Conservation (phyloP, 2,888 invertebrate genomes). For the Octodonta nipae region DNA sequence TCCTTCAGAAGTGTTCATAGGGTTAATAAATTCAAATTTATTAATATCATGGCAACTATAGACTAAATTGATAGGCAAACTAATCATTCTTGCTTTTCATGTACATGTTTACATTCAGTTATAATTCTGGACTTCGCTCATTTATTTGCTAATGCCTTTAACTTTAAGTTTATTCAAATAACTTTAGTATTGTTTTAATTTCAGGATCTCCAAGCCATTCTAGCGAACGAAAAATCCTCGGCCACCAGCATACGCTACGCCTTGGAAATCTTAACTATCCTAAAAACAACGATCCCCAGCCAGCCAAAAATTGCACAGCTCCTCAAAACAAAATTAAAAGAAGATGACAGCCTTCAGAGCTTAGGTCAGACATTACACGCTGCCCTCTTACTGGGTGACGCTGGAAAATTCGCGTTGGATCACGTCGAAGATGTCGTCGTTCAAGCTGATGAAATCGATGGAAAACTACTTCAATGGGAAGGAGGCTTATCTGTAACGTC, state of each 20-base stretch:
- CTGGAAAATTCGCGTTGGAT: conserved; percentile 52
- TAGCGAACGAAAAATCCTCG: conserved; percentile 54
- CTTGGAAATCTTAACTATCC: conserved; percentile 50
- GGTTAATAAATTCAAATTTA: too few species aligned
- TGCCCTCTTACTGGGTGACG: conserved; percentile 56
- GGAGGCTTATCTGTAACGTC: conserved; percentile 73
- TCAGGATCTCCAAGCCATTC: conserved; percentile 13
- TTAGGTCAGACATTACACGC: conserved; percentile 74
- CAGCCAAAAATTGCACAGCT: conserved; percentile 57
- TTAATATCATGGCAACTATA: too few species aligned
- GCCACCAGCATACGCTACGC: conserved; percentile 64
- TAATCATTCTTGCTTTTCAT: too few species aligned
- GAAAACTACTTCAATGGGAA: conserved; percentile 79
- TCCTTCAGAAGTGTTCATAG: too few species aligned
- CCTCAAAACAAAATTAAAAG: conserved; percentile 63
- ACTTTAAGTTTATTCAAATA: not conserved
- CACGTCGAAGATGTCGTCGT: conserved; percentile 84
- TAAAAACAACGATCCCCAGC: conserved; percentile 52
- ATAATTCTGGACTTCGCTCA: not conserved
- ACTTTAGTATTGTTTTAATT: conserved; percentile 4
- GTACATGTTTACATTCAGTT: not conserved
- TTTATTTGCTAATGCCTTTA: not conserved
- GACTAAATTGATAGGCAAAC: too few species aligned
- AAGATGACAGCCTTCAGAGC: conserved; percentile 63
- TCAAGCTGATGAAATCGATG: conserved; percentile 87